Percentiles rank a stretch among this genome's conserved stretches.
Evolutionary conservation across 1,140 invertebrate genomes (phyloP).

Genomic region (Diabrotica virgifera): DNA sequence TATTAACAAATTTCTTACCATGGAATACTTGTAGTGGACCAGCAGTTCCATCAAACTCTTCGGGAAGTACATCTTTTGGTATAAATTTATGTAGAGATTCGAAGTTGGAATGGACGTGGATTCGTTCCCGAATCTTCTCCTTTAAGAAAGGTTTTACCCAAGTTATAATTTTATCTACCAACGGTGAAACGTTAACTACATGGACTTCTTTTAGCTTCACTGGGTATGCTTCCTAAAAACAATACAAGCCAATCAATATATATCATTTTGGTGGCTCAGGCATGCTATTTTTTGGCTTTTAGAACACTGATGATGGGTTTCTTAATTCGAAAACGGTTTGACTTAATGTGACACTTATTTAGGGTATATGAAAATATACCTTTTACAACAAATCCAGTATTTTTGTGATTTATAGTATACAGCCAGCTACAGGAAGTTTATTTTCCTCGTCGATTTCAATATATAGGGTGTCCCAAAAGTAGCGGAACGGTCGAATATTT

Average conservation of each 20-base stretch:
- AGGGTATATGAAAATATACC: too few relatives aligned
- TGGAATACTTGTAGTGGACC: slow-evolving; percentile 68
- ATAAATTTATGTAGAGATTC: slow-evolving; percentile 73
- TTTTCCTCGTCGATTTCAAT: too few relatives aligned
- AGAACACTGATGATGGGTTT: too few relatives aligned
- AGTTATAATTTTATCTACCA: slow-evolving; percentile 77
- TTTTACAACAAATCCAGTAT: too few relatives aligned
- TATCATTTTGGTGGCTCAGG: too few relatives aligned
- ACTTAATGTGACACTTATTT: too few relatives aligned
- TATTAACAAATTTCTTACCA: slow-evolving; percentile 47
- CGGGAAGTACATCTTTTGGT: slow-evolving; percentile 72
- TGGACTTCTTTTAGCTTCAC: slow-evolving; percentile 83
- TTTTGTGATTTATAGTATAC: too few relatives aligned
- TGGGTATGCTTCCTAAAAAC: slow-evolving; percentile 72
- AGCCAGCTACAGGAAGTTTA: too few relatives aligned
- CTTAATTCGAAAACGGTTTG: too few relatives aligned
- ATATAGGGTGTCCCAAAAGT: too few relatives aligned
- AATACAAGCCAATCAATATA: background rate
- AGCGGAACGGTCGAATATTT: too few relatives aligned
- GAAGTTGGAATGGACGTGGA: slow-evolving; percentile 70
- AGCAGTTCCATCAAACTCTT: slow-evolving; percentile 74
- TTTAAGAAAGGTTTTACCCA: slow-evolving; percentile 83
- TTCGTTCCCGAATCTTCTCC: slow-evolving; percentile 79
- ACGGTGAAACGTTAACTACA: slow-evolving; percentile 75
- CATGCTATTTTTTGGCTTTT: too few relatives aligned